Conservation (phyloP, 2,113 vertebrate genomes). For the Petromus typicus region DNA sequence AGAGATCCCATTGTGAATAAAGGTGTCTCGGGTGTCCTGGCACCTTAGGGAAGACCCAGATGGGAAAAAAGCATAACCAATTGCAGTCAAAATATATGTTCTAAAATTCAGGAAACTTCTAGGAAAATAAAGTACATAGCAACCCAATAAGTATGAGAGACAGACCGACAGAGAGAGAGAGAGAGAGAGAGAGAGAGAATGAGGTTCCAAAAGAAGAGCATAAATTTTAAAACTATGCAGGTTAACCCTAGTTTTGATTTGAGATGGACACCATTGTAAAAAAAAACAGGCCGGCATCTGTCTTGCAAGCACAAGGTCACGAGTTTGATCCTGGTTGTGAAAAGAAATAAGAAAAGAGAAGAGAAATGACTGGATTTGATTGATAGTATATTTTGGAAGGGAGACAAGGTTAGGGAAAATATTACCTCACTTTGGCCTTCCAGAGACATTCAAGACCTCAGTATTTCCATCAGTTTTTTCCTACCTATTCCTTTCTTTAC, state of each 20-base stretch:
- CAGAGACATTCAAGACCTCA: background rate
- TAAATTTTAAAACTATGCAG: background rate
- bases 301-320: no score
- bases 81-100: background rate
- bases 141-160: background rate
- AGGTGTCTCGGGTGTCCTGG: background rate
- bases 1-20: background rate
- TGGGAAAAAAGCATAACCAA: background rate
- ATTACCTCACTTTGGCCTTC: background rate
- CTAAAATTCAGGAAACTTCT: background rate
- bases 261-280: background rate
- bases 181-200: background rate
- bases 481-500: background rate
- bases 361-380: background rate
- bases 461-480: background rate
- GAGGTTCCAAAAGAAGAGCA: background rate
- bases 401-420: no score
- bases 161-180: background rate
- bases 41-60: background rate
- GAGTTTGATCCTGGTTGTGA: no score
- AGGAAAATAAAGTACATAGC: background rate
- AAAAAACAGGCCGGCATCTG: no score
- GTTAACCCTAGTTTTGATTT: background rate
- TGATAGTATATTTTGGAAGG: background rate
- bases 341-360: no score